phyloP scores from a whole-genome alignment of 2,888 invertebrate genomes.

The Eupithecia exiguata region DNA sequence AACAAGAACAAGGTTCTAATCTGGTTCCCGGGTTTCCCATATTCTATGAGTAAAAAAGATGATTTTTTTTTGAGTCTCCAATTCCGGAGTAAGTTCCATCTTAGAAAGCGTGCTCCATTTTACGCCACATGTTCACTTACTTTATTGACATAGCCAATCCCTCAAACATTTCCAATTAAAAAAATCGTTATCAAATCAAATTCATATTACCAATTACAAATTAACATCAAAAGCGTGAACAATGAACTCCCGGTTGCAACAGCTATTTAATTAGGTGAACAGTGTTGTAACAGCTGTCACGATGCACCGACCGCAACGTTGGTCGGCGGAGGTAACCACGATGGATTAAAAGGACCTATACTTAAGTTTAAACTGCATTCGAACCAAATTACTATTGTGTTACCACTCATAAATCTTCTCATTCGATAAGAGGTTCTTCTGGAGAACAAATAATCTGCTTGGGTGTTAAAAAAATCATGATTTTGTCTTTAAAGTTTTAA shows the following conservation, averaged over 20 bases:
- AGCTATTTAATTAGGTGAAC: conserved; percentile 63
- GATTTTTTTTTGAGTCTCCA: neutral
- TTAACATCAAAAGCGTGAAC: conserved; percentile 27
- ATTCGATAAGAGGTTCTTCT: neutral
- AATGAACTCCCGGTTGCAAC: conserved; percentile 36
- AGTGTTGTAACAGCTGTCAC: conserved; percentile 67
- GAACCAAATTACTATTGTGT: neutral
- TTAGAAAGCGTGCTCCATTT: neutral
- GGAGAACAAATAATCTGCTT: neutral
- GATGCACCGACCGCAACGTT: conserved; percentile 60
- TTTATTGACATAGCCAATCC: neutral
- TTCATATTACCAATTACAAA: neutral
- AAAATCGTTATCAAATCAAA: neutral
- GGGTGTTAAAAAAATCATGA: no score
- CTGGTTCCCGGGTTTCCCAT: no score
- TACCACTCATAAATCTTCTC: neutral
- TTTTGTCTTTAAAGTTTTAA: no score
- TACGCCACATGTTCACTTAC: neutral
- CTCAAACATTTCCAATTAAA: neutral
- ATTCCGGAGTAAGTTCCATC: neutral
- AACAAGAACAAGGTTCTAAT: no score
- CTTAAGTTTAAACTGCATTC: neutral
- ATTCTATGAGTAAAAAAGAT: neutral
- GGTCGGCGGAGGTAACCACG: neutral
- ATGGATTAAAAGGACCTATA: conserved; percentile 1